Percentiles rank a stretch among this genome's conserved stretches.
Evolutionary conservation across 2,888 invertebrate species (phyloP).

Genomic region (Caenorhabditis becei): DNA sequence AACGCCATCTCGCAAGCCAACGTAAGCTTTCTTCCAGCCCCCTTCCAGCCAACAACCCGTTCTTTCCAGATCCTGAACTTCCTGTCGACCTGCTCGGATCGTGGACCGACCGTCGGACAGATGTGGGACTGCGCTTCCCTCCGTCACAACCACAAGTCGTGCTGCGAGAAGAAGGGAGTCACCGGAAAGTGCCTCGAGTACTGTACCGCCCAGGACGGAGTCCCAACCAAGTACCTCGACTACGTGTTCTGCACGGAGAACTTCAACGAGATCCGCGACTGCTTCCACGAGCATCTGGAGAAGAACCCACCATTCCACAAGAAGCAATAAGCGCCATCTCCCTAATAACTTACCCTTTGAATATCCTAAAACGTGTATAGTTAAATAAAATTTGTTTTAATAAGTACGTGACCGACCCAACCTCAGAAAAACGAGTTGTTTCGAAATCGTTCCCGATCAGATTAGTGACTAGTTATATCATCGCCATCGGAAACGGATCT

Average conservation of each 20-base stretch:
- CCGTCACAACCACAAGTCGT: slow-evolving; percentile 76
- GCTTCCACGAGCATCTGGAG: slow-evolving; percentile 77
- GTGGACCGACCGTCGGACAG: slow-evolving; percentile 81
- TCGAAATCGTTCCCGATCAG: too few relatives aligned
- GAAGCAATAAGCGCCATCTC: slow-evolving; percentile 63
- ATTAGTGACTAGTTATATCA: too few relatives aligned
- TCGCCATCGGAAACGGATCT: too few relatives aligned
- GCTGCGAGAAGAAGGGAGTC: slow-evolving; percentile 73
- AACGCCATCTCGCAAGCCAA: slow-evolving; percentile 70
- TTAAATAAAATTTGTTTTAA: background rate
- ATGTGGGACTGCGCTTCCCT: slow-evolving; percentile 81
- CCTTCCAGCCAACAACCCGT: background rate
- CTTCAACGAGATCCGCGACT: slow-evolving; percentile 79
- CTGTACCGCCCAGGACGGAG: slow-evolving; percentile 81
- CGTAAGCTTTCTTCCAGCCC: slow-evolving; percentile 11
- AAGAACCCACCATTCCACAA: slow-evolving; percentile 78
- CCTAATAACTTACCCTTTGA: slow-evolving; percentile 12
- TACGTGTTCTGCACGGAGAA: slow-evolving; percentile 78
- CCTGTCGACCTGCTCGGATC: slow-evolving; percentile 77
- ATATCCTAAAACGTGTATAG: slow-evolving; percentile 7
- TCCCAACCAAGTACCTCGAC: slow-evolving; percentile 78
- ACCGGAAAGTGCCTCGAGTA: slow-evolving; percentile 76
- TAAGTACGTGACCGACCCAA: background rate
- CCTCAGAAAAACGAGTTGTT: background rate
- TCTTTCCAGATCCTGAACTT: slow-evolving; percentile 75